Evolutionary conservation across 2,797 vertebrate species (phyloP).

Genomic region (Halcyon leucocephala): DNA sequence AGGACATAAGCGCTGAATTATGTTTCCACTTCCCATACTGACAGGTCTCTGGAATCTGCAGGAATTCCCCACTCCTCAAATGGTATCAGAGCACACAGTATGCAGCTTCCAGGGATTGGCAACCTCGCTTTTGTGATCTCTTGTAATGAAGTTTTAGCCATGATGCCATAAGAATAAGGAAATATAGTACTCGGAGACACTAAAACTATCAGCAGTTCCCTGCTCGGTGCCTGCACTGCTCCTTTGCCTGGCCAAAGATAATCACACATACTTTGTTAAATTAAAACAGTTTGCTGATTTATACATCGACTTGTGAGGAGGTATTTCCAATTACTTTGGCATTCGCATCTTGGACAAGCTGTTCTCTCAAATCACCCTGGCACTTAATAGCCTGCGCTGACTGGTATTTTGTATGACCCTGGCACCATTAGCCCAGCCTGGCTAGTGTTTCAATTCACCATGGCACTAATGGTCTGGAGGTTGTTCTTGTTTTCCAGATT

Average conservation of each 20-base stretch:
- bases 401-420: conserved; percentile 78
- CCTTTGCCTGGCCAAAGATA: conserved; percentile 31
- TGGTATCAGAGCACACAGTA: conserved; percentile 23
- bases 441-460: conserved; percentile 71
- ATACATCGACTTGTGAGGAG: conserved; percentile 65
- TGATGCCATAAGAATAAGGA: conserved; percentile 25
- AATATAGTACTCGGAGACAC: conserved; percentile 15
- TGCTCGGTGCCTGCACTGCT: background rate
- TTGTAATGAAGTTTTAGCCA: conserved; percentile 50
- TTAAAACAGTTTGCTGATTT: conserved; percentile 76
- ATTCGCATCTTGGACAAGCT: conserved; percentile 78
- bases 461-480: conserved; percentile 82
- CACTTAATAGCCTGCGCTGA: conserved; percentile 68
- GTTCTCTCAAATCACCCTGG: conserved; percentile 82
- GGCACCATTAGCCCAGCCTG: conserved; percentile 78
- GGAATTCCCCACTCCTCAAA: conserved; percentile 64
- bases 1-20: conserved; percentile 67
- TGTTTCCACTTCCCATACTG: conserved; percentile 55
- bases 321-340: conserved; percentile 82
- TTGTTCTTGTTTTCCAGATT: conserved; percentile 78
- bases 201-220: conserved; percentile 34
- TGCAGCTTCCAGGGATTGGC: conserved; percentile 59
- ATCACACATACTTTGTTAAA: conserved; percentile 66
- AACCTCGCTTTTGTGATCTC: background rate
- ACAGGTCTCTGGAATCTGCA: conserved; percentile 63